These are phyloP conservation scores for Phanerotoma sp. DNA, from an alignment of 2,888 invertebrate genomes.

Conservation along the genomic window DNA sequence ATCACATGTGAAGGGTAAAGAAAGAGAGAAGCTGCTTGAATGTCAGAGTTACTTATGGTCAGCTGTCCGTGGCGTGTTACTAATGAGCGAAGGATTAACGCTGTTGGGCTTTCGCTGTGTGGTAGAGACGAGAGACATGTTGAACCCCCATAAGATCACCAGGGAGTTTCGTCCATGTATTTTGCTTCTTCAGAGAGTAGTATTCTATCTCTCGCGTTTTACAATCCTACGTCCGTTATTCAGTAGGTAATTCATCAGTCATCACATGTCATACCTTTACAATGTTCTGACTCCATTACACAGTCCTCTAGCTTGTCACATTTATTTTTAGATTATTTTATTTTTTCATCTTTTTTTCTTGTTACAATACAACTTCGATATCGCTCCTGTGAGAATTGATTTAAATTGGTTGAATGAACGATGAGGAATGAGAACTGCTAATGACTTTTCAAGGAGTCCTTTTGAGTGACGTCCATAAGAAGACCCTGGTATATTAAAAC, in stretches of 20 bases:
- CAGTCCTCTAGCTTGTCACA: too few species aligned
- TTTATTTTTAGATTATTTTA: too few species aligned
- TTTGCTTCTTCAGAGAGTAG: conserved; percentile 1
- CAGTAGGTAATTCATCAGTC: background rate
- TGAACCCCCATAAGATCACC: conserved; percentile 1
- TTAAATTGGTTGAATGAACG: too few species aligned
- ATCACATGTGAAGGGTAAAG: background rate
- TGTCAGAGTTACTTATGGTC: conserved; percentile 39
- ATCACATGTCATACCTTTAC: too few species aligned
- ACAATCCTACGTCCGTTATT: conserved; percentile 1
- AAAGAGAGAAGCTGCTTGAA: conserved; percentile 10
- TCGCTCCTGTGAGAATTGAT: too few species aligned
- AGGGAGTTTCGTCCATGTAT: background rate
- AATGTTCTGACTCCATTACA: too few species aligned
- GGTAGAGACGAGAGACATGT: conserved; percentile 14
- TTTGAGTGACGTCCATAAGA: conserved; percentile 2
- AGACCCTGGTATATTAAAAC: conserved; percentile 23
- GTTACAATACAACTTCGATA: too few species aligned
- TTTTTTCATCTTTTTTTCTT: too few species aligned
- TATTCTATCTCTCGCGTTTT: conserved; percentile 8
- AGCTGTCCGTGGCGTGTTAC: conserved; percentile 43
- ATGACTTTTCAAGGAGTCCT: too few species aligned
- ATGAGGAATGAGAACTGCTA: too few species aligned
- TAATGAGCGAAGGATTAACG: conserved; percentile 48
- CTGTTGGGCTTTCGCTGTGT: conserved; percentile 23